Evolutionary conservation across 2,797 vertebrate species (phyloP).

Genomic region (Cynodonichthys magdalenae): DNA sequence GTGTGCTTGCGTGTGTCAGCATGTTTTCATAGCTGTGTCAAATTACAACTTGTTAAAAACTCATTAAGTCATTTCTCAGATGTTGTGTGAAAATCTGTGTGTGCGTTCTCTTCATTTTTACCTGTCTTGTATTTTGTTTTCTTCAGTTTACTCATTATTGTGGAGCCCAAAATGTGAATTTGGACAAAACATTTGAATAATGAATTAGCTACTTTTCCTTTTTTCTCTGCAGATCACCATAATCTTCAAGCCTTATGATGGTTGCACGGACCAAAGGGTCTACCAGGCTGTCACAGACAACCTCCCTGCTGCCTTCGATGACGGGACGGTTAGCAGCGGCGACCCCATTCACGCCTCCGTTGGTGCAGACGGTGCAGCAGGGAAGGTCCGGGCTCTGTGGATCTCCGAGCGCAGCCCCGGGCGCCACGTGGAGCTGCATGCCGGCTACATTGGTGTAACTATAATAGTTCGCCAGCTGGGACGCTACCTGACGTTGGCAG

Average conservation of each 20-base stretch:
- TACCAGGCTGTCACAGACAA: conserved; percentile 95
- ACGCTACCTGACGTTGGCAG: conserved; percentile 90
- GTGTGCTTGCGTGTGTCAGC: conserved; percentile 38
- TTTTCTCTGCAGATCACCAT: conserved; percentile 86
- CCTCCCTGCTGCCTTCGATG: conserved; percentile 94
- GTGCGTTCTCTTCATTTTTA: conserved; percentile 1
- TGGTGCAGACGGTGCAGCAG: conserved; percentile 78
- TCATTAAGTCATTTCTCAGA: conserved; percentile 65
- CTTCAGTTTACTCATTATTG: background rate
- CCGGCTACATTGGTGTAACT: conserved; percentile 92
- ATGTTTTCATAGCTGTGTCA: conserved; percentile 79
- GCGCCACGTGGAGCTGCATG: conserved; percentile 89
- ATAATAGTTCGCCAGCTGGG: conserved; percentile 93
- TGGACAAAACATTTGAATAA: too few species aligned
- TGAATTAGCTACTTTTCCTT: background rate
- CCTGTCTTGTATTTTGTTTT: background rate
- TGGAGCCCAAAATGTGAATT: background rate
- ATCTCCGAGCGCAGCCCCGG: conserved; percentile 89
- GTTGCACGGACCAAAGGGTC: conserved; percentile 95
- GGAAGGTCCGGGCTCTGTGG: conserved; percentile 85
- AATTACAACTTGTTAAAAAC: conserved; percentile 77
- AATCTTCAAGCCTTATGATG: conserved; percentile 94
- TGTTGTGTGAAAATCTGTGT: conserved; percentile 44
- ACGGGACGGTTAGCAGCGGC: conserved; percentile 90
- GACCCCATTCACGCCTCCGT: conserved; percentile 75